Evolutionary conservation across 2,113 vertebrate genomes (phyloP).

Genomic region (Aegotheles bennettii): DNA sequence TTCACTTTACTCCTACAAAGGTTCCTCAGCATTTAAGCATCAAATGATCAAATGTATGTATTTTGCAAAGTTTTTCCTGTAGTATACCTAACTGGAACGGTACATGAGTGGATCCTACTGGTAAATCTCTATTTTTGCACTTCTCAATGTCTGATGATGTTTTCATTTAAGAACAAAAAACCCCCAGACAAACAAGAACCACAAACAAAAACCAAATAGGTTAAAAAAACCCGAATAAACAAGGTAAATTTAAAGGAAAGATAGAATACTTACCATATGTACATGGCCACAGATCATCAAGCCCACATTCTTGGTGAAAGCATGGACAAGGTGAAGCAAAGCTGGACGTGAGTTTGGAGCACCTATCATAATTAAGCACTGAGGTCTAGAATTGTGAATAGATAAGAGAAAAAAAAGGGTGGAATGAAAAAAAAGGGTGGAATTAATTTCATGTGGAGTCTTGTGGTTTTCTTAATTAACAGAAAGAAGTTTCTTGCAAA

Average conservation of each 20-base stretch:
- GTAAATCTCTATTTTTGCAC: neutral
- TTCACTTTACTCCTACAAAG: neutral
- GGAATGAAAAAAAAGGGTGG: neutral
- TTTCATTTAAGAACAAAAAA: neutral
- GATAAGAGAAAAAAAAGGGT: neutral
- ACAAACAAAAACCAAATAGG: neutral
- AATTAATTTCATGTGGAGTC: neutral
- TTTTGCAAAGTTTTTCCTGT: neutral
- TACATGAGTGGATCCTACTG: neutral
- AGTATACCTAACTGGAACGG: neutral
- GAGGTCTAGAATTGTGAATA: conserved; percentile 78
- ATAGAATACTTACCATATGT: conserved; percentile 80
- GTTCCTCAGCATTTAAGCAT: neutral
- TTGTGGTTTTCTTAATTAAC: neutral
- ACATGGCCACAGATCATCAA: conserved; percentile 96
- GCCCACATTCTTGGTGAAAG: conserved; percentile 97
- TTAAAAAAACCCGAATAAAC: neutral
- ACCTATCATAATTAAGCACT: conserved; percentile 97
- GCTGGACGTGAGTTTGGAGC: conserved; percentile 92
- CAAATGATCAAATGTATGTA: neutral
- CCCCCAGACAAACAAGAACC: neutral
- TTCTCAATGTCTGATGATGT: neutral
- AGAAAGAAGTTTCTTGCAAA: neutral
- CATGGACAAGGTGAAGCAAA: conserved; percentile 91
- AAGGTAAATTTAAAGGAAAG: neutral